Base-by-base conservation (phyloP, 1,140 invertebrate genomes). In the Marisa cornuarietis region DNA sequence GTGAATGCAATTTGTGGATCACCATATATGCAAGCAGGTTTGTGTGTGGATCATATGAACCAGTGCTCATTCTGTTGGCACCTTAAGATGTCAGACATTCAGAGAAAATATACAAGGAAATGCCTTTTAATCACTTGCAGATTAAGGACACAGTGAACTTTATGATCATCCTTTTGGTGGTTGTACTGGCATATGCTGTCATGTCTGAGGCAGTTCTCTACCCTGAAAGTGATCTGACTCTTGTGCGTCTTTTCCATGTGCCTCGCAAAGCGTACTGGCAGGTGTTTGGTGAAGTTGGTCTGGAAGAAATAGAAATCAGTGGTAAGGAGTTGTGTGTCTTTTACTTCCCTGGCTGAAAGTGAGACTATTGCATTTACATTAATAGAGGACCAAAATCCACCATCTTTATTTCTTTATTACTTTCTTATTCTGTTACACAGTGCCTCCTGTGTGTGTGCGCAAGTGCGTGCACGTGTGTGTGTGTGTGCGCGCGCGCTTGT, bases 201-300 rank as follows among this genome's bases (percentile, higher is more conserved):
- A 88, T 90, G 6, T 86, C 88, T 4, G 89, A 92, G 76, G 87
- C 91, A n/a, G 88, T 92, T 54, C 84, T 92, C 51, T 91, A 91
- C 80, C 91, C 91, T 16, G 87, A 90, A 66, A 76, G 86, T 18
- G 72, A 82, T 11, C 79, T 87, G 13, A 83, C 85, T 51, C 77
- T 72, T 54, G 80, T 76, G 11, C 84, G 91, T 16, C 78, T 91
- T 14, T 83, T 85, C 14, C 82, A 88, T 31, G 84, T 92, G 22
- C 79, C 91, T 13, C 86, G 89, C 31, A 87, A 86, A 49, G 85
- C 91, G 5, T 92, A 92, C 79, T 92, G 90, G 90, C 91, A 92
- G 82, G 88, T 92, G 81, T 92, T 90, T 84, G 92, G 92, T 20
- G 86, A 92, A 82, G 82, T 92, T 14, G 88, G 88, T 72, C 83